These are phyloP conservation scores for human (Homo sapiens) DNA, from an alignment of 2,113 vertebrate genomes.

Conservation along the genomic window GRCh38 chrX:148759501-148760000, in stretches of 20 bases:
- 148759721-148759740: constrained; percentile 34
- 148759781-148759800: not conserved
- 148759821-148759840: not conserved
- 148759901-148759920: not conserved
- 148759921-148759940: not conserved
- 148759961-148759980: not conserved
- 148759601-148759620: not conserved
- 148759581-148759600: constrained; percentile 30
- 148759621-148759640: not conserved
- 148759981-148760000: not conserved
- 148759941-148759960: not conserved
- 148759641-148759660: constrained; percentile 8
- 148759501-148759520: not conserved
- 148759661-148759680: constrained; percentile 11
- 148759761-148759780: constrained; percentile 5
- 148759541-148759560: constrained; percentile 23
- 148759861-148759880: not conserved
- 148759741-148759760: not conserved
- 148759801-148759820: not conserved
- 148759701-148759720: constrained; percentile 18
- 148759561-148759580: constrained; percentile 21
- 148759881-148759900: not conserved
- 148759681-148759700: constrained; percentile 4
- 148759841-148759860: not conserved
- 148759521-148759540: not conserved